These are phyloP conservation scores for Xylota segnis DNA, from an alignment of 2,888 invertebrate genomes.

Conservation along the genomic window DNA sequence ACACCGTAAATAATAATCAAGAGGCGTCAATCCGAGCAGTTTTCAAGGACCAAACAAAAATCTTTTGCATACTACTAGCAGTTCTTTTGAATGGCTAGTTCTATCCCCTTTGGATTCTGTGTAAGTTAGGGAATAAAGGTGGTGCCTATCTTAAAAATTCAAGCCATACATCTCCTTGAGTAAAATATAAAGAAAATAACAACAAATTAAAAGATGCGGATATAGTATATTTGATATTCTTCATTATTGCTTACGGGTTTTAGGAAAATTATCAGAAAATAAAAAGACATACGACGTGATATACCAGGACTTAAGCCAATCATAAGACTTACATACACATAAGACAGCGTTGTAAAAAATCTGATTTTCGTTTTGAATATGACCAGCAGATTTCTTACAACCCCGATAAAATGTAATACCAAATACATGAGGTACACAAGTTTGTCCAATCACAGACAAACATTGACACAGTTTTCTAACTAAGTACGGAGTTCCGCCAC, in stretches of 20 bases:
- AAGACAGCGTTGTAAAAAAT: not conserved
- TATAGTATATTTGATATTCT: slow-evolving; percentile 9
- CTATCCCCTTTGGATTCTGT: too few relatives aligned
- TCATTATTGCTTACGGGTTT: slow-evolving; percentile 44
- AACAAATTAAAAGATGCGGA: not conserved
- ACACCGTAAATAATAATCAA: too few relatives aligned
- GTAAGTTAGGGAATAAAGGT: too few relatives aligned
- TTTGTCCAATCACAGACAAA: slow-evolving; percentile 54
- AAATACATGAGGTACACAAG: not conserved
- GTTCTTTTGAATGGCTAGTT: too few relatives aligned
- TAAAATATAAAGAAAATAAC: not conserved
- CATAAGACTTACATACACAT: slow-evolving; percentile 32
- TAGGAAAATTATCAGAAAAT: not conserved
- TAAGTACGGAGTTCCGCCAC: slow-evolving; percentile 54
- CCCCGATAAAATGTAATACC: not conserved
- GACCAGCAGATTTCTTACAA: too few relatives aligned
- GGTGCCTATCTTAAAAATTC: too few relatives aligned
- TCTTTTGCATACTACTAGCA: too few relatives aligned
- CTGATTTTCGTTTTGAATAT: too few relatives aligned
- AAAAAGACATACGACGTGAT: not conserved
- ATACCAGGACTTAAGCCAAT: slow-evolving; percentile 1
- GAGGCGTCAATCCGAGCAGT: too few relatives aligned
- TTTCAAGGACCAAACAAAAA: too few relatives aligned
- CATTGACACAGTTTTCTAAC: slow-evolving; percentile 12
- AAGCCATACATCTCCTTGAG: too few relatives aligned